Evolutionary conservation across 2,797 vertebrate species (phyloP), one percentile per base, ranked within the genome.

Genomic region (Allobates femoralis): DNA sequence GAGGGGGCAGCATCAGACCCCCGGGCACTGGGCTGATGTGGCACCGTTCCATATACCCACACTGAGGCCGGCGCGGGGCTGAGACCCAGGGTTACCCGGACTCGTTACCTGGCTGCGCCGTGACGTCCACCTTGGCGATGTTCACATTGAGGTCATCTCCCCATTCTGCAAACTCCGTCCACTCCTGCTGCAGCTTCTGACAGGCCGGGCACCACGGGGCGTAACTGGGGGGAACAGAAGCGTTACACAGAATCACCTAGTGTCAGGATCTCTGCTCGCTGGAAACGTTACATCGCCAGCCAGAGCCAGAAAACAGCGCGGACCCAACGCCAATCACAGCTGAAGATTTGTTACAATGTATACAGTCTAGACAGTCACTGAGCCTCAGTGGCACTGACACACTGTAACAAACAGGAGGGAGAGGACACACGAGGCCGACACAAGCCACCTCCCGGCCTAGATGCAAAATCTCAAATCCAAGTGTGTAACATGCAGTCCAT

Each of bases 171-270:
- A 99, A 98, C 89, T 96, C 95, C 90, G 95, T 96, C 98, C 98
- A 99, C 89, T 96, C 96, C 7, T 96, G 89, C 90, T 99, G 97
- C 53, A 99, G 95, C 90, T 94, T 97, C 91, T 97, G 97, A 89
- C 98, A 99, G 46, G 97, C 98, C 0, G 97, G 97, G 67, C 98
- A 99, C 98, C 98, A 99, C 0, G 98, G 98, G 0, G 98, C 98
- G 37, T 97, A 99, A 90, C 98, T 99, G 92, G 19, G 37, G 37
- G 30, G 7, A 58, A 41, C 79, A 73, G 4, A 0, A 0, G 26
- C 56, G 56, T 23, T 34, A 82, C 3, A 53, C 30, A 28, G 10
- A 5, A 19, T 2, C 32, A 2, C 26, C 5, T 0, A 28, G 28
- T 71, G 4, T 23, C 0, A 14, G 10, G 37, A 66, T 4, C 62